A percentile compares a stretch with the other conserved stretches of the same genome.
phyloP scores from a whole-genome alignment of 2,797 vertebrate genomes.

The Heliangelus exortis region DNA sequence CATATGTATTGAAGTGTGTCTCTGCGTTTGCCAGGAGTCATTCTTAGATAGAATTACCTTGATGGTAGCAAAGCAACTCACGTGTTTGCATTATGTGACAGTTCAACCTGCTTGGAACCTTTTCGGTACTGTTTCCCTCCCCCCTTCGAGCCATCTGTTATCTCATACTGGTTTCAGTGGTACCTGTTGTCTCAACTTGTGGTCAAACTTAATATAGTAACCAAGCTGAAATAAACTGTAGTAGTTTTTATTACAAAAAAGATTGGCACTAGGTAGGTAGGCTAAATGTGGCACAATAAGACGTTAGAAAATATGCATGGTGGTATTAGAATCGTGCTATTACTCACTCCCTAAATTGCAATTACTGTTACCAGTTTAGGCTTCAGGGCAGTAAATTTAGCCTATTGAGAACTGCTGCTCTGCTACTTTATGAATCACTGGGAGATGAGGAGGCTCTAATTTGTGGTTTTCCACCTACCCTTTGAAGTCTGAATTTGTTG shows the following conservation, averaged over 20 bases:
- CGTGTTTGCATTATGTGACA: conserved; percentile 49
- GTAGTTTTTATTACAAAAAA: neutral
- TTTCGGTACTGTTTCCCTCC: conserved; percentile 32
- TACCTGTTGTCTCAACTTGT: conserved; percentile 30
- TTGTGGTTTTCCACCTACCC: conserved; percentile 62
- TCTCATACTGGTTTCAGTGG: conserved; percentile 21
- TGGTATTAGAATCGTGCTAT: neutral
- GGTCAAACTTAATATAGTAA: neutral
- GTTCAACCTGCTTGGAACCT: conserved; percentile 64
- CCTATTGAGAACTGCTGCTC: neutral
- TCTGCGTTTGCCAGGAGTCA: conserved; percentile 44
- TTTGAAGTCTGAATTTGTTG: conserved; percentile 42
- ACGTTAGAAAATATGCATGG: neutral
- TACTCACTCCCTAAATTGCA: neutral
- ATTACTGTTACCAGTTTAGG: neutral
- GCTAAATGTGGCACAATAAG: neutral
- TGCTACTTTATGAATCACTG: conserved; percentile 35
- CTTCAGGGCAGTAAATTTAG: conserved; percentile 48
- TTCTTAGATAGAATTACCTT: conserved; percentile 56
- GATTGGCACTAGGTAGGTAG: neutral
- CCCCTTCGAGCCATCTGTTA: neutral
- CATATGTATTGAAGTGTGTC: neutral
- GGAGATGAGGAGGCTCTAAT: conserved; percentile 20
- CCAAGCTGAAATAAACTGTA: neutral
- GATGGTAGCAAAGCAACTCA: conserved; percentile 57